Conservation (phyloP, 2,113 vertebrate genomes). For the Seriola quinqueradiata region DNA sequence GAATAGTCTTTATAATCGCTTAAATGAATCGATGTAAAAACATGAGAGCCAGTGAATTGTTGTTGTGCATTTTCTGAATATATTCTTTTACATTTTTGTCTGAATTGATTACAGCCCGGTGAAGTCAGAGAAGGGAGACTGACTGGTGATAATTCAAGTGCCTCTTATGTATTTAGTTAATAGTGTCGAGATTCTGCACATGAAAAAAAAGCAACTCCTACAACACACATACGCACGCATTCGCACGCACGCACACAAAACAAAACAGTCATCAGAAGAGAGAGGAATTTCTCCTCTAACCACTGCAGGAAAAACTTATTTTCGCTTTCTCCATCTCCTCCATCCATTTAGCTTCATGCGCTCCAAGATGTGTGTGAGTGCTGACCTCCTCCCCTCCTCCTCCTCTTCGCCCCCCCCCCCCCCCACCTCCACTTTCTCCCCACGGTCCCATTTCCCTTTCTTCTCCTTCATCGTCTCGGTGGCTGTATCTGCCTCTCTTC, state of each 20-base stretch:
- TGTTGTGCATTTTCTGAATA: background rate
- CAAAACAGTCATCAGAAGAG: background rate
- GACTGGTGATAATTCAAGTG: background rate
- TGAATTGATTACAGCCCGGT: background rate
- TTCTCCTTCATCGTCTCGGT: conserved; percentile 58
- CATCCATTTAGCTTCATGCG: conserved; percentile 28
- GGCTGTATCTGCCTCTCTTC: conserved; percentile 49
- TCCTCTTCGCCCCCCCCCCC: background rate
- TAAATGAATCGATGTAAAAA: background rate
- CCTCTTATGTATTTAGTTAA: background rate
- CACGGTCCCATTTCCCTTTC: conserved; percentile 58
- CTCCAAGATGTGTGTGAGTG: conserved; percentile 27
- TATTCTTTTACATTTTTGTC: background rate
- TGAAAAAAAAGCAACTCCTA: background rate
- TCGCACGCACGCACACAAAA: background rate
- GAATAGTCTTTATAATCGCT: background rate
- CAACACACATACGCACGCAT: background rate
- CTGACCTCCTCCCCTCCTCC: conserved; percentile 24
- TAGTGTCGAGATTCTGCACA: background rate
- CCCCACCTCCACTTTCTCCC: conserved; percentile 17
- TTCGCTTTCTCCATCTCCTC: conserved; percentile 34
- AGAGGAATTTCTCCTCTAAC: conserved; percentile 27
- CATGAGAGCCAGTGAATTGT: background rate
- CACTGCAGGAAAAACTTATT: conserved; percentile 37
- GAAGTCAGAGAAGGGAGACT: background rate